These are phyloP conservation scores for Scopus umbretta DNA, from an alignment of 2,113 vertebrate species.

Conservation along the genomic window DNA sequence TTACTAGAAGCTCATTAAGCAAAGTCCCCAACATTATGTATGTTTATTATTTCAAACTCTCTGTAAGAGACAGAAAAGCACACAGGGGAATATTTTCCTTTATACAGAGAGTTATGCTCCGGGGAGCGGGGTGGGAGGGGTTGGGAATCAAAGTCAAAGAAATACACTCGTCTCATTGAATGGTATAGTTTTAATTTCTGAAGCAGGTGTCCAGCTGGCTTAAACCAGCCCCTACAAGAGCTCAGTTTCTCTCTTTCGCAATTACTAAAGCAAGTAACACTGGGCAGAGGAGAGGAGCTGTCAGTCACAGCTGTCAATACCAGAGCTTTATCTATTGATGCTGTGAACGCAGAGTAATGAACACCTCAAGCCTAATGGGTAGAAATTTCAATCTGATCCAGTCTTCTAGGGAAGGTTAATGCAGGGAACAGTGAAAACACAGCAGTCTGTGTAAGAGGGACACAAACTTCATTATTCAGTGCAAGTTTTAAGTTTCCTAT, in stretches of 20 bases:
- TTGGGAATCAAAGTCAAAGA: neutral
- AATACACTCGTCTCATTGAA: neutral
- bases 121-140: neutral
- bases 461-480: neutral
- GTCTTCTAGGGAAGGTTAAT: neutral
- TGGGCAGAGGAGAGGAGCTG: neutral
- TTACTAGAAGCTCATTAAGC: neutral
- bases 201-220: neutral
- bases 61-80: neutral
- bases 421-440: neutral
- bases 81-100: neutral
- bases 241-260: neutral
- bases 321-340: neutral
- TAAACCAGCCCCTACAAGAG: neutral
- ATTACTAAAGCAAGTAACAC: neutral
- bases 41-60: neutral
- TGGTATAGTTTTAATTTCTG: neutral
- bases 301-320: conserved; percentile 9
- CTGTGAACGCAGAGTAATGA: conserved; percentile 16
- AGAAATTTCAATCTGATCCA: neutral
- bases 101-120: neutral
- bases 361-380: neutral
- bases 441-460: neutral
- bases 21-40: neutral
- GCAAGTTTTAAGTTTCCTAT: neutral